Evolutionary conservation across 2,888 invertebrate species (phyloP).

Genomic region (Cremastobaeus sp.): DNA sequence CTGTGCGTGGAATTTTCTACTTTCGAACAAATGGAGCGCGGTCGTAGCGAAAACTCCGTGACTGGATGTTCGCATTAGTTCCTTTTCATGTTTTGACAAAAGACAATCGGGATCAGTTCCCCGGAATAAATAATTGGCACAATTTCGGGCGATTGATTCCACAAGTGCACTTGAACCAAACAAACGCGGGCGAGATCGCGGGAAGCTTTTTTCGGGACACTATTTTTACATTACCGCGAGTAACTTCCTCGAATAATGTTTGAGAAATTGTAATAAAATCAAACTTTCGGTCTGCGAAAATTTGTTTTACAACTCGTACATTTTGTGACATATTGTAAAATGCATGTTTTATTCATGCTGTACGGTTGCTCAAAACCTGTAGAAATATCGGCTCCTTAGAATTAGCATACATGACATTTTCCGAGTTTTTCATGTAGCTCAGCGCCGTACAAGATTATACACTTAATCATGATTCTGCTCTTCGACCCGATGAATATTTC

Average conservation of each 20-base stretch:
- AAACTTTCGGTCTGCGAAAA: conserved; percentile 37
- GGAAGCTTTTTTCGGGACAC: not conserved
- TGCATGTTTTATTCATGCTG: conserved; percentile 50
- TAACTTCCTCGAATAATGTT: conserved; percentile 42
- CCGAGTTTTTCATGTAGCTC: conserved; percentile 18
- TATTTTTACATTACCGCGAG: conserved; percentile 2
- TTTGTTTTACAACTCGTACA: conserved; percentile 53
- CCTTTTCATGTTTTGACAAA: no score
- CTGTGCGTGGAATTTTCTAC: conserved; percentile 29
- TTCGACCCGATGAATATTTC: conserved; percentile 6
- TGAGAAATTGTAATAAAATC: conserved; percentile 47
- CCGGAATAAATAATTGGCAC: no score
- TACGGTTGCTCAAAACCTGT: conserved; percentile 36
- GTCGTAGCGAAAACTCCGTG: conserved; percentile 18
- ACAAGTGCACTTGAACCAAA: no score
- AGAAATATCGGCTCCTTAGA: conserved; percentile 52
- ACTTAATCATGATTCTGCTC: conserved; percentile 29
- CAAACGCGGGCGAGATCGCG: no score
- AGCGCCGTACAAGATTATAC: conserved; percentile 28
- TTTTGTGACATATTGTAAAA: conserved; percentile 52
- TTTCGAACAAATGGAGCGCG: conserved; percentile 22
- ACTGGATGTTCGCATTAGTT: no score
- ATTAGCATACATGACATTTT: conserved; percentile 48
- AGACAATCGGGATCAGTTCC: no score
- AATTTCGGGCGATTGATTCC: no score